Base-by-base conservation (phyloP, 2,888 invertebrate genomes). In the Ichneumoninae sp. region DNA sequence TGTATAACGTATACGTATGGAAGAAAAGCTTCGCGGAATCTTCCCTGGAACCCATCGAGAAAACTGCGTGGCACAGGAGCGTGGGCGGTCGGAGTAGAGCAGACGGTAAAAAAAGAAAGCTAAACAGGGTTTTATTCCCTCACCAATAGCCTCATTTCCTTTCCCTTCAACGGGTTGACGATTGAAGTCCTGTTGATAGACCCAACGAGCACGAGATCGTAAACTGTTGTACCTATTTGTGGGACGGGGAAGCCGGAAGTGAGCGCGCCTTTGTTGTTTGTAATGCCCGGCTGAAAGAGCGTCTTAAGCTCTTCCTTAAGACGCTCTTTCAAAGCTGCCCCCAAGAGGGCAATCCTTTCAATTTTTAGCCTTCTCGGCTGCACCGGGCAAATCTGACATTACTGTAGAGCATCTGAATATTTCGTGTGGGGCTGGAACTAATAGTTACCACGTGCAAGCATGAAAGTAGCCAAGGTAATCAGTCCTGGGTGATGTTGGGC, bases 1-100 rank as follows among this genome's bases (percentile, higher is more conserved):
- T 90, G 69, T 47, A 63, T 33, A 50, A 47, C 63, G 36, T 79
- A 71, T 79, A 73, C 44, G 44, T 19, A 19, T 13, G n/a, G 22
- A 88, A 86, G 86, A 89, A 90, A 85, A 88, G 88, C 87, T 90
- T 87, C 85, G 88, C 89, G 89, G 89, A 88, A 88, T 87, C 88
- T 81, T 86, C 83, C 65, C 63, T 81, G 85, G 57, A 86, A 88
- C 89, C 83, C 85, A 79, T 75, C 70, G 50, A 74, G 65, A 68
- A 66, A 79, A 84, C 68, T 85, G 73, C 40, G 69, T 50, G 70
- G 71, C 66, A 13, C 36, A 75, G 76, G 82, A 74, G 44, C 65
- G 47, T 80, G 50, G 16, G 65, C 69, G 26, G 22, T 16, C 65
- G 65, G 63, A 36, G 30, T 36, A 19, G 73, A 70, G 73, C 50